Percentiles rank a stretch among this genome's conserved stretches.
Conservation (phyloP, 2,797 vertebrate genomes). For the Caiman crocodilus region DNA sequence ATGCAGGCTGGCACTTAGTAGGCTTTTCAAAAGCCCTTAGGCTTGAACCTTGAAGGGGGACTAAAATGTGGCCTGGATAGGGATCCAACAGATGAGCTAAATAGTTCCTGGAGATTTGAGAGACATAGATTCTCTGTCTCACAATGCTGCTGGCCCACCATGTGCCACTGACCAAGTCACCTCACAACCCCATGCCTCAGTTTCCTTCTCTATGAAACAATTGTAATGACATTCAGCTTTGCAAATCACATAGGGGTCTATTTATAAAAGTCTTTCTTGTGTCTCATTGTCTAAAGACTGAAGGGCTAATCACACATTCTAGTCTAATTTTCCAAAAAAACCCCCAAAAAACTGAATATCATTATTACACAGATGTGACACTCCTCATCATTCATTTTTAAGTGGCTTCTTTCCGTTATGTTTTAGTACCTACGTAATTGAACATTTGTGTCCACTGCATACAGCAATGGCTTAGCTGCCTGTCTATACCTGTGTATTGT, state of each 20-base stretch:
- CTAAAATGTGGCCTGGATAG: not conserved
- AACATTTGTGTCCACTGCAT: fast-evolving
- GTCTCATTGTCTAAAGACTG: fast-evolving
- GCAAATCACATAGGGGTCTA: not conserved
- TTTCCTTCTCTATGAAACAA: not conserved
- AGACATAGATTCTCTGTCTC: not conserved
- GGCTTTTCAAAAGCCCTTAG: not conserved
- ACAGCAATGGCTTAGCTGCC: fast-evolving
- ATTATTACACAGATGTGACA: not conserved
- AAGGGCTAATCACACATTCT: fast-evolving
- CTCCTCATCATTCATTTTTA: fast-evolving
- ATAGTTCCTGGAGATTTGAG: fast-evolving
- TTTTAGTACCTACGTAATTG: not conserved
- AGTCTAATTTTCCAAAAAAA: not conserved
- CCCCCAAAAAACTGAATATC: not conserved
- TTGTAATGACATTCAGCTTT: not conserved
- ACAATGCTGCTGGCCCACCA: not conserved
- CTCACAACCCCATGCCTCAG: not conserved
- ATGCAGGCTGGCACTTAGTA: not conserved
- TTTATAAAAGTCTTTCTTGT: not conserved
- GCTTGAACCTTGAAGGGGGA: not conserved
- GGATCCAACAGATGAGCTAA: not conserved
- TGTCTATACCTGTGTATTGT: constrained; percentile 69
- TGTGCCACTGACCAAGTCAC: not conserved
- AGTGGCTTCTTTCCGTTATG: not conserved